Evolutionary conservation across 2,797 vertebrate species (phyloP), one percentile per base, ranked within the genome.

Genomic region (Eulemur albifrons): DNA sequence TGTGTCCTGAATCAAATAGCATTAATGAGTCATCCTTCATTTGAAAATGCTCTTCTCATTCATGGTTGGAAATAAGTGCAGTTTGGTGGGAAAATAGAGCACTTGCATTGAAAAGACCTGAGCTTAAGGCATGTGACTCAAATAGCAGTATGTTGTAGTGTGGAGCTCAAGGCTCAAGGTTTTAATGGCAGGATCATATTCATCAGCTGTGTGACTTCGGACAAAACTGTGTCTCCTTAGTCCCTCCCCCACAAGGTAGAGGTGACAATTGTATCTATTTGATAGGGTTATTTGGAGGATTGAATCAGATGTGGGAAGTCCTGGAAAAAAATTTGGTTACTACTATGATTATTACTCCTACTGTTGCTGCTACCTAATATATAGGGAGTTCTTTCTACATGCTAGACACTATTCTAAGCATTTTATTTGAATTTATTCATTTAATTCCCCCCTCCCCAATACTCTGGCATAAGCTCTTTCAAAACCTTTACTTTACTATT

Each of bases 21-120:
- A 72, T 93, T 90, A 94, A 92, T 69, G 90, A 94, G 48, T 96
- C 93, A 88, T 59, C 87, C 84, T 80, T 87, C 87, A 90, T 84
- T 59, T 83, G 65, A 92, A 96, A 95, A 85, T 9, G 27, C 15
- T 69, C 70, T 95, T 85, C 73, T 84, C 83, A 54, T 67, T 80
- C 54, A 84, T 48, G 59, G 40, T 7, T 83, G 80, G 61, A 92
- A 21, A 91, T 8, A 93, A 95, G 59, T 59, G n/a, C 75, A 76
- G 38, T 70, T 79, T 17, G 32, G 38, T 83, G n/a, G 72, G 23
- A 86, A 96, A 94, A 83, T 0, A 83, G 45, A 88, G 23, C 27
- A 7, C 40, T 57, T 77, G 48, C 63, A 54, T 90, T 93, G 52
- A 50, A 80, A 96, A 76, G 40, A 45, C 13, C 52, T 67, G 35